Conservation (phyloP, 2,797 vertebrate species). For the Liparis tanakae region DNA sequence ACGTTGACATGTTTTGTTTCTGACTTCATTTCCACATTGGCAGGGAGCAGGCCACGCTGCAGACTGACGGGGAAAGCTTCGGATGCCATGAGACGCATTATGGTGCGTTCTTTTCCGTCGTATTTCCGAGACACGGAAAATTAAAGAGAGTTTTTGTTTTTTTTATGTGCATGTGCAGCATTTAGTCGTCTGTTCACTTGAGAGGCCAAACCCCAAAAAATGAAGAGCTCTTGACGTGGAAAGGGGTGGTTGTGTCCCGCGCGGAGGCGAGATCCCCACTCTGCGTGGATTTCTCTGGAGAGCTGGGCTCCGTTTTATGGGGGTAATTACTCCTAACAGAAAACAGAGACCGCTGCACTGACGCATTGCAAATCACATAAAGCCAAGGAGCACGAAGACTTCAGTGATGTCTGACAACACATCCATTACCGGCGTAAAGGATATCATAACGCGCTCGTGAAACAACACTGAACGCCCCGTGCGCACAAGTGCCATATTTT, state of each 20-base stretch:
- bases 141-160: constrained; percentile 5
- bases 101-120: constrained; percentile 6
- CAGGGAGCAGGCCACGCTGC: constrained; percentile 3
- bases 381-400: constrained; percentile 51
- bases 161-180: constrained; percentile 1
- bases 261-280: constrained; percentile 41
- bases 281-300: constrained; percentile 54
- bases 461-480: constrained; percentile 22
- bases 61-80: constrained; percentile 28
- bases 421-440: constrained; percentile 12
- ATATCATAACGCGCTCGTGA: constrained; percentile 32
- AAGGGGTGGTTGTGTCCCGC: constrained; percentile 44
- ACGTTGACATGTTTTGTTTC: constrained; percentile 30
- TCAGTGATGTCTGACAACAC: constrained; percentile 62
- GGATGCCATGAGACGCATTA: constrained; percentile 10
- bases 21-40: constrained; percentile 43
- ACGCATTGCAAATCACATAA: constrained; percentile 78
- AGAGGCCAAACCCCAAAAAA: constrained; percentile 12
- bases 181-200: constrained; percentile 28
- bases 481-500: constrained; percentile 17
- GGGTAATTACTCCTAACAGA: constrained; percentile 81
- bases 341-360: constrained; percentile 79
- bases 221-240: constrained; percentile 40
- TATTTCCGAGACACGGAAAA: constrained; percentile 33
- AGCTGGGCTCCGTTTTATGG: constrained; percentile 57